Evolutionary conservation across 2,888 invertebrate species (phyloP), one percentile per base, ranked within the genome.

Genomic region (Dioctria linearis): DNA sequence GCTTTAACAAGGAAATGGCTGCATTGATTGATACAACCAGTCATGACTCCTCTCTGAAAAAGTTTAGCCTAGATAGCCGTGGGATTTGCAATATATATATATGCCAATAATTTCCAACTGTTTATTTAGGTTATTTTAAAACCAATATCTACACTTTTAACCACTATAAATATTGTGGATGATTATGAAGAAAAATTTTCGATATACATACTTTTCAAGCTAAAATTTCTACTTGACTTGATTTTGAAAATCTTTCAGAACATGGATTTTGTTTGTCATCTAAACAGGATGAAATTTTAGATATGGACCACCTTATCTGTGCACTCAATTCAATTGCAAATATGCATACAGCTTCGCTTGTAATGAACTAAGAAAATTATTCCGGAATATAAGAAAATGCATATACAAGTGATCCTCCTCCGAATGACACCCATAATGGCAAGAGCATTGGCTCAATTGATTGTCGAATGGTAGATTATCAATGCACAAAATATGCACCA

Each of bases 381-480:
- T 0, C 65, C 82, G 3, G 85, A 88, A 11, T 90, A 3, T 80
- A 84, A 61, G 90, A 90, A 83, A 88, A 88, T 66, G 86, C 88
- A 2, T 90, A 90, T 85, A 88, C 88, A 0, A 63, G 80, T 5
- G 83, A 83, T 8, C 13, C 80, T 0, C 81, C 84, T 0, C 25
- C 25, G 25, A 85, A 86, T 80, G 76, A 25, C 25, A 25, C 25
- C 25, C 25, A 25, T 25, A 25, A 25, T 25, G 25, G 25, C 25
- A 25, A 25, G 25, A 25, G 25, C 25, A 25, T 88, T 0, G 85
- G 85, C 49, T 91, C 92, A 1, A 88, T 91, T 3, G 90, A 92
- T 43, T 93, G 93, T 83, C 85, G 92, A 49, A 86, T 95, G 8
- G 91, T 95, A 3, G 95, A 95, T 86, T 95, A 92, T 85, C 94